Percentiles rank a stretch among this genome's conserved stretches.
These are phyloP conservation scores for Poeciliopsis prolifica DNA, from an alignment of 2,113 vertebrate species.

Conservation along the genomic window DNA sequence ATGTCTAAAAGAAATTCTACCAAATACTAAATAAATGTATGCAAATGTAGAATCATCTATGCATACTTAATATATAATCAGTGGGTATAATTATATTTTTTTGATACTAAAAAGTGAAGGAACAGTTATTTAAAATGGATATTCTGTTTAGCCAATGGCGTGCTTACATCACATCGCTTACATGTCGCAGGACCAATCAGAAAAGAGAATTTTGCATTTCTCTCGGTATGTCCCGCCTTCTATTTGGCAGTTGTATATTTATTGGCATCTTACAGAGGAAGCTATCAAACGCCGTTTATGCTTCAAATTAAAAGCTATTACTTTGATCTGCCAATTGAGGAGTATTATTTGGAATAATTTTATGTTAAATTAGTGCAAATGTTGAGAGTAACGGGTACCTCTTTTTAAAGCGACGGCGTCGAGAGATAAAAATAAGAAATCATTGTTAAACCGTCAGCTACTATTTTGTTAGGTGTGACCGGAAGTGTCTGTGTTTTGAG, in stretches of 20 bases:
- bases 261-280: neutral
- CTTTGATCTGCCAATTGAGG: rapidly evolving
- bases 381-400: neutral
- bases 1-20: no score
- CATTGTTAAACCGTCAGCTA: neutral
- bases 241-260: neutral
- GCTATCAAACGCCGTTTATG: neutral
- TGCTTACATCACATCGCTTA: constrained; percentile 49
- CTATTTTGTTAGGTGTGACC: constrained; percentile 22
- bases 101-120: neutral
- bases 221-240: constrained; percentile 28
- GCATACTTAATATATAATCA: neutral
- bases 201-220: neutral
- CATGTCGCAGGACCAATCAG: constrained; percentile 43
- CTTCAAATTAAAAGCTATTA: constrained; percentile 6
- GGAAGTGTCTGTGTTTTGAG: neutral
- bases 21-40: no score
- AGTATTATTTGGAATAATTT: neutral
- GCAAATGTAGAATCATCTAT: neutral
- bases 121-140: constrained; percentile 20
- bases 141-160: constrained; percentile 22
- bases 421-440: neutral
- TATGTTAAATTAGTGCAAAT: neutral
- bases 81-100: neutral
- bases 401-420: neutral